phyloP scores from a whole-genome alignment of 2,888 invertebrate species.

The Archaeoteleia sp. region DNA sequence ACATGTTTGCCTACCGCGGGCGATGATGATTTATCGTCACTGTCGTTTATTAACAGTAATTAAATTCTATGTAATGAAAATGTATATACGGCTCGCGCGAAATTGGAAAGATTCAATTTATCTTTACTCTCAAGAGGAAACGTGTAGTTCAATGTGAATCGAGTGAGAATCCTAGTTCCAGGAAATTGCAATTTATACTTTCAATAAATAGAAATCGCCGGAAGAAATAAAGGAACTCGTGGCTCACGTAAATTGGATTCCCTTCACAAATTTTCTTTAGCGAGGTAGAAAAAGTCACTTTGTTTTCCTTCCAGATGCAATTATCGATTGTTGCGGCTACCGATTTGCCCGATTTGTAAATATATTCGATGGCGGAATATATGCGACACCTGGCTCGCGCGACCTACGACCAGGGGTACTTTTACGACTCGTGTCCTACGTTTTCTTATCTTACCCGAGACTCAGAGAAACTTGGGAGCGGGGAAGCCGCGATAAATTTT shows the following conservation, averaged over 20 bases:
- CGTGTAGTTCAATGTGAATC: slow-evolving; percentile 4
- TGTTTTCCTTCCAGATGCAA: too few species aligned
- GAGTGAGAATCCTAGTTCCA: slow-evolving; percentile 7
- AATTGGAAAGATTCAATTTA: slow-evolving; percentile 6
- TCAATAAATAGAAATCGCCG: slow-evolving; percentile 4
- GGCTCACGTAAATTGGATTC: too few species aligned
- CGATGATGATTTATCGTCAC: slow-evolving; percentile 6
- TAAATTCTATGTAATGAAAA: slow-evolving; percentile 3
- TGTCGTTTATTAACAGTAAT: slow-evolving; percentile 14
- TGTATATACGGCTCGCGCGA: too few species aligned
- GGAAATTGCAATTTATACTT: slow-evolving; percentile 8
- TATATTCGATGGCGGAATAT: too few species aligned
- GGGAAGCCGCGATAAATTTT: slow-evolving; percentile 12
- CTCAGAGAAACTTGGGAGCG: slow-evolving; percentile 1
- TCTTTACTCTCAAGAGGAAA: slow-evolving; percentile 1
- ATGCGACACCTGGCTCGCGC: not conserved
- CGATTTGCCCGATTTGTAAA: too few species aligned
- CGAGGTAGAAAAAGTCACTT: too few species aligned
- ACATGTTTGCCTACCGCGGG: too few species aligned
- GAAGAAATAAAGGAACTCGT: too few species aligned
- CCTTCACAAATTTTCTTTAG: too few species aligned
- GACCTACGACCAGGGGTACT: slow-evolving; percentile 4
- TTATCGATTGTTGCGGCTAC: too few species aligned
- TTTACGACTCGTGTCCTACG: slow-evolving; percentile 11
- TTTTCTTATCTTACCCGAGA: slow-evolving; percentile 6